These are phyloP conservation scores for Suricata suricatta DNA, from an alignment of 2,113 vertebrate genomes.

Conservation along the genomic window DNA sequence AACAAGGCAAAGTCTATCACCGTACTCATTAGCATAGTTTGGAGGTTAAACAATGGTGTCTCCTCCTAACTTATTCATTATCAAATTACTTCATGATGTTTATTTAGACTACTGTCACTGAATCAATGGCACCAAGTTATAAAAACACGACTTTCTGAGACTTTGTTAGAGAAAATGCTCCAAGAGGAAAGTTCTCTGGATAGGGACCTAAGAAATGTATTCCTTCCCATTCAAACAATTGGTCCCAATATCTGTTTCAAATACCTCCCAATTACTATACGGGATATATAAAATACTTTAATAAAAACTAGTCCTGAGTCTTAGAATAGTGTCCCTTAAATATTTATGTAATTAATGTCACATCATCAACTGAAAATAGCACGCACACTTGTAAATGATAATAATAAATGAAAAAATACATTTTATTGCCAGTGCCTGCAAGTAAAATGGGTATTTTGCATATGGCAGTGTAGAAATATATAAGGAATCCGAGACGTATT, in stretches of 20 bases:
- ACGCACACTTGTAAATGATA: neutral
- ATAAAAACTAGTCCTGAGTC: neutral
- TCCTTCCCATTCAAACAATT: constrained; percentile 3
- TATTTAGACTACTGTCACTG: constrained; percentile 71
- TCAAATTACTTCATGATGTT: constrained; percentile 77
- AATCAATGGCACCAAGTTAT: constrained; percentile 58
- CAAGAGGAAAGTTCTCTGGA: neutral
- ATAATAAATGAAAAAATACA: neutral
- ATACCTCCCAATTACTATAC: neutral
- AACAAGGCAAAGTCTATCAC: constrained; percentile 66
- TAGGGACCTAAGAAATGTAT: neutral
- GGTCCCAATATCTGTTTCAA: neutral
- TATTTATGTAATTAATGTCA: neutral
- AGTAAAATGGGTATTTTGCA: neutral
- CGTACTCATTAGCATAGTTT: constrained; percentile 80
- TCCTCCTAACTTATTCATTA: constrained; percentile 76
- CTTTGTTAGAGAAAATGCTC: neutral
- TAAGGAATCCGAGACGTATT: neutral
- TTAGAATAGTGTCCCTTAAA: neutral
- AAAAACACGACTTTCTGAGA: constrained; percentile 61
- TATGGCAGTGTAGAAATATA: neutral
- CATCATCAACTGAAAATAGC: constrained; percentile 8
- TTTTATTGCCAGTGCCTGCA: neutral
- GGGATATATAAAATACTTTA: neutral
- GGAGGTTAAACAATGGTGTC: constrained; percentile 78